phyloP scores from a whole-genome alignment of 2,888 invertebrate species.

The Dicyrtoma fusca region DNA sequence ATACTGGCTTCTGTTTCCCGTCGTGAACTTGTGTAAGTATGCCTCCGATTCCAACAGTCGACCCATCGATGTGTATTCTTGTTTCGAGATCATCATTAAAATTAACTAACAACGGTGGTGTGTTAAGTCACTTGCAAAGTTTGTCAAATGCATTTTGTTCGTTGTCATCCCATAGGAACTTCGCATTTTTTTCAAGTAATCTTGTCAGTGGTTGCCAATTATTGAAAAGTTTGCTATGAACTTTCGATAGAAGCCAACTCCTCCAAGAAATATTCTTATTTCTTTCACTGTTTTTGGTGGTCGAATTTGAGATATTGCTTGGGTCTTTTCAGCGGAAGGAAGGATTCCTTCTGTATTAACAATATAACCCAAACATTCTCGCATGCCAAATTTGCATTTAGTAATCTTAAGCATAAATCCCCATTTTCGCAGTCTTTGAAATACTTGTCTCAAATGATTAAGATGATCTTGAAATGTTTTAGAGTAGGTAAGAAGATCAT shows the following conservation, averaged over 20 bases:
- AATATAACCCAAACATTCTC: slow-evolving; percentile 58
- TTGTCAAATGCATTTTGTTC: slow-evolving; percentile 20
- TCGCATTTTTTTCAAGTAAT: slow-evolving; percentile 15
- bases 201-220: slow-evolving; percentile 11
- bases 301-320: slow-evolving; percentile 30
- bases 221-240: slow-evolving; percentile 34
- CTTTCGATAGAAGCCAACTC: slow-evolving; percentile 38
- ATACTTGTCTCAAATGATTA: slow-evolving; percentile 43
- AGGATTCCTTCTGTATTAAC: slow-evolving; percentile 54
- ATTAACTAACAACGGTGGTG: slow-evolving; percentile 8
- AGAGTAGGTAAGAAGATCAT: slow-evolving; percentile 57
- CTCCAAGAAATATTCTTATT: slow-evolving; percentile 41
- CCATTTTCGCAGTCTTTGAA: background rate
- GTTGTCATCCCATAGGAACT: background rate
- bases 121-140: too few relatives aligned
- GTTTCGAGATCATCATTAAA: background rate
- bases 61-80: slow-evolving; percentile 22
- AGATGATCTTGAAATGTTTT: slow-evolving; percentile 49
- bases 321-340: slow-evolving; percentile 38
- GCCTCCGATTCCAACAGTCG: slow-evolving; percentile 7
- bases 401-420: slow-evolving; percentile 45
- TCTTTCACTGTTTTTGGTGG: slow-evolving; percentile 29
- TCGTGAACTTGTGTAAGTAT: slow-evolving; percentile 3
- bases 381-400: slow-evolving; percentile 56
- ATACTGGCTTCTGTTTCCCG: slow-evolving; percentile 54